A percentile compares a stretch with the other conserved stretches of the same genome.
Evolutionary conservation across 1,140 invertebrate species (phyloP).

Genomic region (Euura lappo): DNA sequence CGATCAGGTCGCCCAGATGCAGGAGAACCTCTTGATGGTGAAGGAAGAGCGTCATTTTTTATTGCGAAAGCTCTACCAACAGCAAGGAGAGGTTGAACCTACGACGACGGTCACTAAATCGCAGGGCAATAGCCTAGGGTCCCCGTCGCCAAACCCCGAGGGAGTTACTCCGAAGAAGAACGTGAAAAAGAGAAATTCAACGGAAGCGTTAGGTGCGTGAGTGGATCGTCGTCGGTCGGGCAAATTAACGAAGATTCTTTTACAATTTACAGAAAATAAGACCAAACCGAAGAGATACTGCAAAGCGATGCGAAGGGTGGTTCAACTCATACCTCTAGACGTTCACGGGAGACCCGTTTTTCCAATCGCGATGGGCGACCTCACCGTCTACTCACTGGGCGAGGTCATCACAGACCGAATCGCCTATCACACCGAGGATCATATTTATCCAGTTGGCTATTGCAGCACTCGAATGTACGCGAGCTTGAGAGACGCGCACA

Average conservation of each 20-base stretch:
- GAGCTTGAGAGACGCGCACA: conserved; percentile 71
- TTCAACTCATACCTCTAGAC: conserved; percentile 73
- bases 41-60: conserved; percentile 80
- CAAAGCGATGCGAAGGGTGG: conserved; percentile 51
- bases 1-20: conserved; percentile 79
- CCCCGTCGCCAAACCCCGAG: conserved; percentile 37
- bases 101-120: conserved; percentile 38
- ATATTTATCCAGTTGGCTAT: conserved; percentile 82
- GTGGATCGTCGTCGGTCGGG: not conserved
- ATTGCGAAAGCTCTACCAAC: conserved; percentile 69
- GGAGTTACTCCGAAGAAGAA: conserved; percentile 42
- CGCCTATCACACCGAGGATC: conserved; percentile 74
- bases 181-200: conserved; percentile 44
- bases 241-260: conserved; percentile 11
- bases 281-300: conserved; percentile 45
- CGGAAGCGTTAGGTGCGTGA: conserved; percentile 36
- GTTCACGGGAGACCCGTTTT: conserved; percentile 73
- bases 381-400: conserved; percentile 80
- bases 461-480: conserved; percentile 81
- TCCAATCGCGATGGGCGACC: conserved; percentile 74
- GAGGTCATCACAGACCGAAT: conserved; percentile 75
- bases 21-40: conserved; percentile 75
- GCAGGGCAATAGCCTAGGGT: conserved; percentile 44
- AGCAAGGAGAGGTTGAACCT: conserved; percentile 66
- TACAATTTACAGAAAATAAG: conserved; percentile 41